Percentiles rank a stretch among this genome's conserved stretches.
phyloP scores from a whole-genome alignment of 2,888 invertebrate genomes.

The Itoplectis maculator region DNA sequence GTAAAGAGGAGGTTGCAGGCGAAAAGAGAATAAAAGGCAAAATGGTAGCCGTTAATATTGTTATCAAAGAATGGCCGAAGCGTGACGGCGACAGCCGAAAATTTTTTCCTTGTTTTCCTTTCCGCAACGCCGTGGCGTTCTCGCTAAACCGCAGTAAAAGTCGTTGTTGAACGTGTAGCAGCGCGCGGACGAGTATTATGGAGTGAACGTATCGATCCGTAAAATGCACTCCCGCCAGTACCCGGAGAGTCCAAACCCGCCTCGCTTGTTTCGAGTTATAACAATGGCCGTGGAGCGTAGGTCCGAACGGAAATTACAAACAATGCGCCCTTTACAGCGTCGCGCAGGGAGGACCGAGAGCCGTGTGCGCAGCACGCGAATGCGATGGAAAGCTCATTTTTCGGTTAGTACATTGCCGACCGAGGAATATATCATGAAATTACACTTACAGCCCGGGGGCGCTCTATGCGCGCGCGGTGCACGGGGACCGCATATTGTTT shows the following conservation, averaged over 20 bases:
- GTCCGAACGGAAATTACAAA: conserved; percentile 60
- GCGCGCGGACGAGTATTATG: conserved; percentile 15
- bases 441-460: not conserved
- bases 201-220: conserved; percentile 46
- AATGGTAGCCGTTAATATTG: conserved; percentile 26
- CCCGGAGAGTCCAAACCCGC: conserved; percentile 29
- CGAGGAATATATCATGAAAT: conserved; percentile 14
- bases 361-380: not conserved
- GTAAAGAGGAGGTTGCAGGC: not conserved
- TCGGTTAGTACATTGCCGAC: not conserved
- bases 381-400: conserved; percentile 32
- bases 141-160: conserved; percentile 19
- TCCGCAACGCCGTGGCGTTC: conserved; percentile 1
- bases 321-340: conserved; percentile 52
- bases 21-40: conserved; percentile 27
- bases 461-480: not conserved
- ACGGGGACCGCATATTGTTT: not conserved
- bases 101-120: not conserved
- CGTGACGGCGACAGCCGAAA: conserved; percentile 1
- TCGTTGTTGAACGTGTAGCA: conserved; percentile 14
- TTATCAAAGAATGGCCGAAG: conserved; percentile 39
- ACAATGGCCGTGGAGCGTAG: conserved; percentile 43
- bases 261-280: conserved; percentile 45
- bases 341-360: not conserved
- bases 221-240: conserved; percentile 31